Evolutionary conservation across 1,140 invertebrate genomes (phyloP).

Genomic region (Phymorhynchus buccinoides): DNA sequence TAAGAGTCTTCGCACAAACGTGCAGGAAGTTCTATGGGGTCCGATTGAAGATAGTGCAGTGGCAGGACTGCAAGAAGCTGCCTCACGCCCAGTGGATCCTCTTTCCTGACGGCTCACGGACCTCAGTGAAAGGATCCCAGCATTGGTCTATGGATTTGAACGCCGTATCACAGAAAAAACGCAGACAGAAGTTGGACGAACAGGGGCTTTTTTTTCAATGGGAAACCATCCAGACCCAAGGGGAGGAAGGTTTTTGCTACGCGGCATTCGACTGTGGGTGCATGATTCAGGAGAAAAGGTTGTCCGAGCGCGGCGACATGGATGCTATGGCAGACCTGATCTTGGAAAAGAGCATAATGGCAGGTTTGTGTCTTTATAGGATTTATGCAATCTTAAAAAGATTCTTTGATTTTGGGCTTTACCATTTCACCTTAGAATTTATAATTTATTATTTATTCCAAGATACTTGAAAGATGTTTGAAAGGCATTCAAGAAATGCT

Average conservation of each 20-base stretch:
- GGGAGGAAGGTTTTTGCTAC: conserved; percentile 3
- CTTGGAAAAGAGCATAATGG: not conserved
- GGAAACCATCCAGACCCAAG: not conserved
- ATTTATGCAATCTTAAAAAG: not conserved
- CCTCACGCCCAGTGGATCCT: not conserved
- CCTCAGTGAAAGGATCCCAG: not conserved
- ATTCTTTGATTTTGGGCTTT: not conserved
- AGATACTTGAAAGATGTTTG: no score
- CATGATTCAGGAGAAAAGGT: not conserved
- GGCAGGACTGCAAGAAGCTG: not conserved
- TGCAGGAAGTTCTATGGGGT: not conserved
- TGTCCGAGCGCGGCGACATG: not conserved
- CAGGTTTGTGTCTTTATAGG: not conserved
- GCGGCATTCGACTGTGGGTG: conserved; percentile 13
- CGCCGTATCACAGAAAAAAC: not conserved
- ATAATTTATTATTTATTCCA: no score
- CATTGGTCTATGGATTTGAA: not conserved
- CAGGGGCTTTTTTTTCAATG: not conserved
- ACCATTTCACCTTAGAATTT: no score
- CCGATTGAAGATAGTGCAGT: not conserved
- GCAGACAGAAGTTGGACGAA: not conserved
- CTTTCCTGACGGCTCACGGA: not conserved
- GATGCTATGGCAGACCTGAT: not conserved
- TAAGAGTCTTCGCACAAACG: no score
- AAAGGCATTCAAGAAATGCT: no score